Percentiles rank a stretch among this genome's conserved stretches.
These are phyloP conservation scores for Pangasius larnaudii DNA, from an alignment of 2,797 vertebrate genomes.

Conservation along the genomic window DNA sequence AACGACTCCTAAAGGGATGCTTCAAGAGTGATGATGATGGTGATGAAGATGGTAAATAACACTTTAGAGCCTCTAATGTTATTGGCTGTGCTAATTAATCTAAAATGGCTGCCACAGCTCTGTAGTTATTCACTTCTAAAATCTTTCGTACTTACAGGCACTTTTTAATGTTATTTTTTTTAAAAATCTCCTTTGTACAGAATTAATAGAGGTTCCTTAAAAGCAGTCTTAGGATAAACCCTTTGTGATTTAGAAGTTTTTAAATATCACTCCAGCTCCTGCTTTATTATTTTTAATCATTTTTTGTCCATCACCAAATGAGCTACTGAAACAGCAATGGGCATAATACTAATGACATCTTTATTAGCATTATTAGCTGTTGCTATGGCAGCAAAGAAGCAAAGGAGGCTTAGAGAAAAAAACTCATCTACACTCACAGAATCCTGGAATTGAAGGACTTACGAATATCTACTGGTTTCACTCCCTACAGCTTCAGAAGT, in stretches of 20 bases:
- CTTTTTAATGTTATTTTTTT: too few relatives aligned
- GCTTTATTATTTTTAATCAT: neutral
- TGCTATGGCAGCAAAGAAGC: constrained; percentile 4
- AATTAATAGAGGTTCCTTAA: neutral
- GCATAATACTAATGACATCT: neutral
- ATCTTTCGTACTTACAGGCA: neutral
- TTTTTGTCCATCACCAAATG: neutral
- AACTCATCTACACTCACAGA: neutral
- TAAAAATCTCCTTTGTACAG: neutral
- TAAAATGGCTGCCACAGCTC: too few relatives aligned
- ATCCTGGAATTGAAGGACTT: neutral
- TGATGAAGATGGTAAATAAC: neutral
- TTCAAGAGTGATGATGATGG: neutral
- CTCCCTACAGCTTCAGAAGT: neutral
- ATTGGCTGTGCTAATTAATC: neutral
- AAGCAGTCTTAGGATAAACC: too few relatives aligned
- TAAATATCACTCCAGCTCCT: neutral
- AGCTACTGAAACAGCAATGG: neutral
- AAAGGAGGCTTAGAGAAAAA: neutral
- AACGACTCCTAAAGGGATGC: too few relatives aligned
- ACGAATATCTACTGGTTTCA: neutral
- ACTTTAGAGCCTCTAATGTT: neutral
- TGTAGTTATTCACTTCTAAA: neutral
- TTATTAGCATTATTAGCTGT: neutral
- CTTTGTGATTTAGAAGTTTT: neutral